Percentiles rank a stretch among this genome's conserved stretches.
Evolutionary conservation across 2,797 vertebrate genomes (phyloP).

Genomic region (Merluccius polli): DNA sequence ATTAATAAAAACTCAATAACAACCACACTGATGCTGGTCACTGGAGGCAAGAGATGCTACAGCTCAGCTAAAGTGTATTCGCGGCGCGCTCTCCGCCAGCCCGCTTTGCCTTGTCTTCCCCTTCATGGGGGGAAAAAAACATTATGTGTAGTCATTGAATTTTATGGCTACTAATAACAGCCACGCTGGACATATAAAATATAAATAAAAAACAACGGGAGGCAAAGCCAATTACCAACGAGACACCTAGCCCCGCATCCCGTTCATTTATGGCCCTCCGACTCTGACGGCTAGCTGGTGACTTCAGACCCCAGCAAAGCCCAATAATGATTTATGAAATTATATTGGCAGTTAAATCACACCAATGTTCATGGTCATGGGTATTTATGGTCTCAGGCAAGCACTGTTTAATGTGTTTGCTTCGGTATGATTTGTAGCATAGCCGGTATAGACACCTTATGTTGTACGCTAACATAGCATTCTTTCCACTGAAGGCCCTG

Average conservation of each 20-base stretch:
- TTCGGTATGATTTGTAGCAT: neutral
- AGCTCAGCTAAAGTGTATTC: slow-evolving; percentile 56
- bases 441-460: neutral
- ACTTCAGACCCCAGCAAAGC: slow-evolving; percentile 34
- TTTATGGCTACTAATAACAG: slow-evolving; percentile 69
- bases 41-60: slow-evolving; percentile 50
- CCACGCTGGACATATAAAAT: slow-evolving; percentile 32
- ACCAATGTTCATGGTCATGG: slow-evolving; percentile 27
- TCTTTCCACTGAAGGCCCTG: neutral
- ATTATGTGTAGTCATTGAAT: slow-evolving; percentile 69
- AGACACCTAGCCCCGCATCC: slow-evolving; percentile 53
- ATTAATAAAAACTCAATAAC: slow-evolving; percentile 65
- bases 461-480: neutral
- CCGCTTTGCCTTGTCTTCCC: slow-evolving; percentile 43
- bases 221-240: slow-evolving; percentile 61
- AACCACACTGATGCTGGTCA: slow-evolving; percentile 46
- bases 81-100: slow-evolving; percentile 42
- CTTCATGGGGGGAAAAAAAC: slow-evolving; percentile 53
- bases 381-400: slow-evolving; percentile 25
- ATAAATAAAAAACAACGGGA: slow-evolving; percentile 59
- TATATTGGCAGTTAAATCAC: slow-evolving; percentile 53
- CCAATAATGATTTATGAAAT: slow-evolving; percentile 57
- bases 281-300: slow-evolving; percentile 35
- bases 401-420: slow-evolving; percentile 26
- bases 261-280: slow-evolving; percentile 54